A percentile compares a stretch with the other conserved stretches of the same genome.
Evolutionary conservation across 2,888 invertebrate species (phyloP).

Genomic region (Drosophila bunnanda): DNA sequence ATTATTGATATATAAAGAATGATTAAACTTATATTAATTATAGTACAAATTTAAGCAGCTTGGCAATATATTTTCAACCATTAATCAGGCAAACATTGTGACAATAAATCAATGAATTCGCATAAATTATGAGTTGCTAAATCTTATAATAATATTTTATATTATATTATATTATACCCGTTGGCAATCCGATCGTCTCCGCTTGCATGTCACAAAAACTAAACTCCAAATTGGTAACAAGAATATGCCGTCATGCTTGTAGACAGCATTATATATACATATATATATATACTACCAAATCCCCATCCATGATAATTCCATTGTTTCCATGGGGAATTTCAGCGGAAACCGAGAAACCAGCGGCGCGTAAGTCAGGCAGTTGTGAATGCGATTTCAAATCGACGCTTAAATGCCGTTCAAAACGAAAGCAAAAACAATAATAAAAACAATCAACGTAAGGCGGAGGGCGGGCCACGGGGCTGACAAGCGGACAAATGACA

Average conservation of each 20-base stretch:
- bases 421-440: conserved; percentile 52
- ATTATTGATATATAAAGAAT: too few relatives aligned
- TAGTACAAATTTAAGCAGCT: not conserved
- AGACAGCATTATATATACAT: conserved; percentile 18
- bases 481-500: conserved; percentile 62
- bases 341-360: conserved; percentile 46
- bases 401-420: conserved; percentile 72
- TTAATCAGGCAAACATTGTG: not conserved
- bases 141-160: not conserved
- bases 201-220: conserved; percentile 5
- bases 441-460: conserved; percentile 50
- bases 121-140: not conserved
- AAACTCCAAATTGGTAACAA: conserved; percentile 34
- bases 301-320: conserved; percentile 39
- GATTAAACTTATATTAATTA: too few relatives aligned
- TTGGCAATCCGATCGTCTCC: conserved; percentile 8
- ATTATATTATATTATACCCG: not conserved
- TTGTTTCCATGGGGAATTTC: conserved; percentile 47
- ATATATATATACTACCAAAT: not conserved
- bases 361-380: conserved; percentile 73
- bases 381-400: conserved; percentile 66
- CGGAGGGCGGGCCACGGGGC: not conserved
- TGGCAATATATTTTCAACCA: not conserved
- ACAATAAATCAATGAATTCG: not conserved
- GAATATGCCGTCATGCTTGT: conserved; percentile 49